Evolutionary conservation across 2,113 vertebrate genomes (phyloP).

Genomic region (Brachypodius melanocephalos): DNA sequence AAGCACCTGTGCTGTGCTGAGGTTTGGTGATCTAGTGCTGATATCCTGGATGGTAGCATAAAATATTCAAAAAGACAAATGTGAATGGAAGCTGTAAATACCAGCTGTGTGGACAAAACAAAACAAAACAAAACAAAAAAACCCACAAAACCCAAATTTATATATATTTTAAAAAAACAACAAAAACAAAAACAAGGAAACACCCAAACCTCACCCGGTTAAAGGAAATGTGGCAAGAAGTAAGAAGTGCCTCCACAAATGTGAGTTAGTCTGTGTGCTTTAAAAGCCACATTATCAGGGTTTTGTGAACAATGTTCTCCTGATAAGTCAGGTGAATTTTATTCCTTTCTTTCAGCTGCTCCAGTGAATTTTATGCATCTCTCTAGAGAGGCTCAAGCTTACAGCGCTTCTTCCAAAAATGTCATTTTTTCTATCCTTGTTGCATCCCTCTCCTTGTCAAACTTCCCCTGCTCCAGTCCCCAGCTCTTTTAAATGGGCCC

Average conservation of each 20-base stretch:
- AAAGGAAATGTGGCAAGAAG: not conserved
- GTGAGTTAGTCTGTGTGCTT: not conserved
- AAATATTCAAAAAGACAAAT: slow-evolving; percentile 59
- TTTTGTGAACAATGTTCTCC: not conserved
- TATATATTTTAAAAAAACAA: not conserved
- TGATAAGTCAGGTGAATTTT: not conserved
- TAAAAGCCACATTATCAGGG: not conserved
- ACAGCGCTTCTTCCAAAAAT: not conserved
- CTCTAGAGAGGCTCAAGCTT: not conserved
- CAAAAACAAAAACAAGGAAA: not conserved
- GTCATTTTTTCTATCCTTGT: not conserved
- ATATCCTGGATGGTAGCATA: not conserved
- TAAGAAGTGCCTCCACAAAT: not conserved
- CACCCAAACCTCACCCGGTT: not conserved
- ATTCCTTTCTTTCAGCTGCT: slow-evolving; percentile 15
- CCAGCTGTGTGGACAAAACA: not conserved
- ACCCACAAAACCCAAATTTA: no score
- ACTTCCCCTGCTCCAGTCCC: not conserved
- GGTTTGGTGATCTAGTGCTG: not conserved
- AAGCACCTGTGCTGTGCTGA: not conserved
- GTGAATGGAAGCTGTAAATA: not conserved
- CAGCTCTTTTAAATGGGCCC: not conserved
- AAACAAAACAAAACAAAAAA: not conserved
- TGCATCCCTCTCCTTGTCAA: not conserved
- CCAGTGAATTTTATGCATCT: not conserved